phyloP scores from a whole-genome alignment of 2,113 vertebrate species.

The Cyprinodon variegatus region DNA sequence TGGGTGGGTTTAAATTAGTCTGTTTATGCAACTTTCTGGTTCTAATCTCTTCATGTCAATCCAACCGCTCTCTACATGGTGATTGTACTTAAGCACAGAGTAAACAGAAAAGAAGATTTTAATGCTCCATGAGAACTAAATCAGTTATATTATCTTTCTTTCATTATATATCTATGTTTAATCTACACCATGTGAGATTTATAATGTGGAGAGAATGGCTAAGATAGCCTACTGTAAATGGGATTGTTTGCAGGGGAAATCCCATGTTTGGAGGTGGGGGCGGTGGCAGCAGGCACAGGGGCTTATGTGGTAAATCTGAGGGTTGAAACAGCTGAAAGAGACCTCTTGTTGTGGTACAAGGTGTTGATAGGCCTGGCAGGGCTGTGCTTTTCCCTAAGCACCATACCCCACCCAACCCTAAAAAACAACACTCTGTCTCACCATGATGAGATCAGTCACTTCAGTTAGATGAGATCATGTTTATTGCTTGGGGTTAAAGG shows the following conservation, averaged over 20 bases:
- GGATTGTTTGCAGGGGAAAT: conserved; percentile 48
- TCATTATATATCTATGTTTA: conserved; percentile 9
- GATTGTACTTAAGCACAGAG: conserved; percentile 12
- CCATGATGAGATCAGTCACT: conserved; percentile 63
- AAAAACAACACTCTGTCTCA: conserved; percentile 43
- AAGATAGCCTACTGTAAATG: conserved; percentile 39
- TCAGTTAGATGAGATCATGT: conserved; percentile 62
- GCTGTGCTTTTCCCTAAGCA: conserved; percentile 35
- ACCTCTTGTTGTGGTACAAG: conserved; percentile 66
- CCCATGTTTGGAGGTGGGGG: conserved; percentile 43
- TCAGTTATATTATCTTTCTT: background rate
- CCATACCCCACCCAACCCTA: background rate
- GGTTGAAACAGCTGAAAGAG: conserved; percentile 49
- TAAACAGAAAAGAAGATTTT: conserved; percentile 17
- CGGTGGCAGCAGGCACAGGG: conserved; percentile 10
- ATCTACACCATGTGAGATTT: conserved; percentile 7
- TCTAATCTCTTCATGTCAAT: conserved; percentile 15
- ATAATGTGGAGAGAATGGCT: conserved; percentile 14
- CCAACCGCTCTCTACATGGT: conserved; percentile 3
- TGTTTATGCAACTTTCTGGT: conserved; percentile 25
- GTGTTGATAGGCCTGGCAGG: conserved; percentile 55
- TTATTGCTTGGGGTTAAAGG: conserved; percentile 50
- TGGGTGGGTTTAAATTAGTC: conserved; percentile 7
- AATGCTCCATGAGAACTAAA: conserved; percentile 38
- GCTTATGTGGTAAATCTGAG: conserved; percentile 38